Evolutionary conservation across 23 tunicate genomes (phyloP).

Genomic region (Halocynthia aurantium): DNA sequence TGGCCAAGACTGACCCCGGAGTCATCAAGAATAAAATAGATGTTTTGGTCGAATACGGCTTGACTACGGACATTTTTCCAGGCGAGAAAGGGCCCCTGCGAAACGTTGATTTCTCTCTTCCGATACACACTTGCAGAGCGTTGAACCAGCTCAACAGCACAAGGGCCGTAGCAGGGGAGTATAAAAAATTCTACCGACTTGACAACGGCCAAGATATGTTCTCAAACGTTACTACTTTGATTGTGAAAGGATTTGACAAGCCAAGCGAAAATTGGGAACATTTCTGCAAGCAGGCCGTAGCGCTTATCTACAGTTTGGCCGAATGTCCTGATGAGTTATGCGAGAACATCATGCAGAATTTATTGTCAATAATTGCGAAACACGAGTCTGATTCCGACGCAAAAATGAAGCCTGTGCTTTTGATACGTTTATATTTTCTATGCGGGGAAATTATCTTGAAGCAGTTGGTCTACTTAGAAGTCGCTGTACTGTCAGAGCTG

Average conservation of each 20-base stretch:
- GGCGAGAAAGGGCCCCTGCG: conserved; percentile 10
- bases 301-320: conserved; percentile 47
- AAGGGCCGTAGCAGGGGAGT: conserved; percentile 52
- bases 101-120: conserved; percentile 33
- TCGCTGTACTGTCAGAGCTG: conserved; percentile 61
- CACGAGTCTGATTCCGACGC: conserved; percentile 1
- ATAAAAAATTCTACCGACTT: conserved; percentile 28
- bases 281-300: conserved; percentile 40
- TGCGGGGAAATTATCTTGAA: conserved; percentile 64
- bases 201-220: conserved; percentile 44
- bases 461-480: conserved; percentile 51
- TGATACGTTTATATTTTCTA: conserved; percentile 45
- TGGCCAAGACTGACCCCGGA: conserved; percentile 34
- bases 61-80: background rate
- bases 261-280: conserved; percentile 38
- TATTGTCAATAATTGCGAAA: conserved; percentile 8
- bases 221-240: conserved; percentile 6
- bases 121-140: conserved; percentile 45
- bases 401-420: conserved; percentile 6
- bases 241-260: conserved; percentile 43
- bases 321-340: conserved; percentile 35
- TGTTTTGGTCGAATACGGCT: conserved; percentile 48
- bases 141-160: conserved; percentile 22
- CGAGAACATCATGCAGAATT: conserved; percentile 13
- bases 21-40: conserved; percentile 44